Conservation (phyloP, 2,113 vertebrate genomes). For the Myotis brandtii region DNA sequence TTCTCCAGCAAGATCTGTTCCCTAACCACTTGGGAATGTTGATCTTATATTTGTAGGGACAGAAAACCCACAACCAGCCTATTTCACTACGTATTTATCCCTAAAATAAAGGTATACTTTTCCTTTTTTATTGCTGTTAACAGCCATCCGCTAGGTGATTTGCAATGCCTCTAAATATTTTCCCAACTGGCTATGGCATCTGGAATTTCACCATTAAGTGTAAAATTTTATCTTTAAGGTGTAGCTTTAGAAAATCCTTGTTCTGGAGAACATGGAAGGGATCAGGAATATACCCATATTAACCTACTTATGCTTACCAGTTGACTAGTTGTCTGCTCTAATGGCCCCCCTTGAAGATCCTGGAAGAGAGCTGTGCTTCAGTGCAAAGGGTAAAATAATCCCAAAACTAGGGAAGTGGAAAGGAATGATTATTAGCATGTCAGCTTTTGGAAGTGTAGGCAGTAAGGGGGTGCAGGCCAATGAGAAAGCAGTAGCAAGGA, state of each 20-base stretch:
- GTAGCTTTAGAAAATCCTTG: background rate
- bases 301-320: background rate
- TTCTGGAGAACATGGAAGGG: background rate
- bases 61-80: background rate
- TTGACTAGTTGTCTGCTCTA: background rate
- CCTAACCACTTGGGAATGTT: background rate
- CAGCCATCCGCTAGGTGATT: background rate
- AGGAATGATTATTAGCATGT: background rate
- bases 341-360: background rate
- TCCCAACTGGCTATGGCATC: background rate
- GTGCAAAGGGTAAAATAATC: background rate
- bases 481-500: background rate
- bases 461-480: background rate
- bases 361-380: background rate
- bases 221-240: background rate
- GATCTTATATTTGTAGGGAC: background rate
- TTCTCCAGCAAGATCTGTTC: background rate
- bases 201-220: slow-evolving; percentile 24
- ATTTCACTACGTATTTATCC: background rate
- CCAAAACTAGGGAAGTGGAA: background rate
- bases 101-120: background rate
- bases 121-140: background rate
- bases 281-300: background rate
- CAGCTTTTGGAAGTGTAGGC: background rate
- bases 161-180: slow-evolving; percentile 5